Base-by-base conservation (phyloP, 2,888 invertebrate genomes). In the Diarsia mendica region DNA sequence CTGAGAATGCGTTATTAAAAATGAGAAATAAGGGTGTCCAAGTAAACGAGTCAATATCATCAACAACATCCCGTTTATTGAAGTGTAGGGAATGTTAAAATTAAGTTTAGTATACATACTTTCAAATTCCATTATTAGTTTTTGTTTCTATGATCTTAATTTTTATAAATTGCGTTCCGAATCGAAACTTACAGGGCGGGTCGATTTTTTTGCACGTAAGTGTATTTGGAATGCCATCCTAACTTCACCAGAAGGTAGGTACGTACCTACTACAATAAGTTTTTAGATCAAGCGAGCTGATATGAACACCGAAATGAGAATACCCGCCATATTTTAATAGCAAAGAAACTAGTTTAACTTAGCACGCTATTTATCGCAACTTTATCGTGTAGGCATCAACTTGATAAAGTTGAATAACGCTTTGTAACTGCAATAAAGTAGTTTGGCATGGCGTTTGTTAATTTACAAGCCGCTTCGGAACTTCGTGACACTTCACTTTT, bases 381-480 rank as follows among this genome's bases (percentile, higher is more conserved):
- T 89, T 87, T 86, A 92, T 92, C 90, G 87, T 85, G 86, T 85
- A 85, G 89, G 88, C 85, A 88, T 89, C 85, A 83, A 90, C 89
- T 91, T 87, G 76, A 82, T 84, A 90, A 94, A 94, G 90, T 94
- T 93, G 92, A 93, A 93, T 93, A 93, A 90, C 90, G 86, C 89
- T 89, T 89, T 80, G 82, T 75, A 91, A 92, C 90, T 86, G 87
- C 84, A 88, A 83, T 83, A 85, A 83, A 79, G 39, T 51, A 51
- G 58, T 33, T 72, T 33, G 75, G 61, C 76, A 33, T 92, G 80
- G 92, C 92, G 93, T 93, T 93, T 89, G 87, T 90, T 91, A 93
- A 93, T 94, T 93, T 92, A 92, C 90, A 89, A 86, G 55, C 86
- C 78, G 77, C 66, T 77, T 76, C 65, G 61, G 70, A 79, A 83